Base-by-base conservation (phyloP, 2,888 invertebrate species). In the Drosophila barbarae region DNA sequence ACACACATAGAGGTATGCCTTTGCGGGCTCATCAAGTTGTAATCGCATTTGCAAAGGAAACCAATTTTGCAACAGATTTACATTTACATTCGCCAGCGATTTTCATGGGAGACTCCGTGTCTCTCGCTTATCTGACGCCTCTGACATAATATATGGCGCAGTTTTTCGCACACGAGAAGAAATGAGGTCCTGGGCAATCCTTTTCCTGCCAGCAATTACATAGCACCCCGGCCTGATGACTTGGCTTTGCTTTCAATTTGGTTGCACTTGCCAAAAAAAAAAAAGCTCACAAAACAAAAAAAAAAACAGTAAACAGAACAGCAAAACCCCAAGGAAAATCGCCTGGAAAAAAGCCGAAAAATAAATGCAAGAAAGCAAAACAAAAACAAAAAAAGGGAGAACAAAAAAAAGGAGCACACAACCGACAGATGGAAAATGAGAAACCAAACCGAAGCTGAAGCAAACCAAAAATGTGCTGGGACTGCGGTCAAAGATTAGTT, bases 141-240 rank as follows among this genome's bases (percentile, higher is more conserved):
- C 79, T 78, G 83, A 82, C 84, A 84, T 82, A 82, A 84, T 82
- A 84, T 82, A 79, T 78, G 66, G 78, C 73, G 55, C 68, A 77
- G 77, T 83, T 83, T 79, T 79, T 79, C 21, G 12, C 26, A 26
- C 26, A 26, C 26, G 3, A 26, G 26, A 26, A 57, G 53, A 63
- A 70, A 78, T 47, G 46, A 47, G 35, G 28, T n/a, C 35, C 36
- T 10, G 23, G 38, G 21, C 28, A 28, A 28, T 47, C 44, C 42
- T 46, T 30, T 50, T 26, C 13, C 49, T 53, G 58, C 56, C 65
- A 66, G 71, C 81, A 77, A 77, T 77, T 78, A 74, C 72, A 67
- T 38, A 42, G 41, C 63, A 32, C 61, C 42, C 36, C 36, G 32
- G 50, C 50, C 36, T 47, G 63, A 64, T 64, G 66, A 39, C 66